Conservation (phyloP, 2,797 vertebrate species). For the Anisognathus igniventris region DNA sequence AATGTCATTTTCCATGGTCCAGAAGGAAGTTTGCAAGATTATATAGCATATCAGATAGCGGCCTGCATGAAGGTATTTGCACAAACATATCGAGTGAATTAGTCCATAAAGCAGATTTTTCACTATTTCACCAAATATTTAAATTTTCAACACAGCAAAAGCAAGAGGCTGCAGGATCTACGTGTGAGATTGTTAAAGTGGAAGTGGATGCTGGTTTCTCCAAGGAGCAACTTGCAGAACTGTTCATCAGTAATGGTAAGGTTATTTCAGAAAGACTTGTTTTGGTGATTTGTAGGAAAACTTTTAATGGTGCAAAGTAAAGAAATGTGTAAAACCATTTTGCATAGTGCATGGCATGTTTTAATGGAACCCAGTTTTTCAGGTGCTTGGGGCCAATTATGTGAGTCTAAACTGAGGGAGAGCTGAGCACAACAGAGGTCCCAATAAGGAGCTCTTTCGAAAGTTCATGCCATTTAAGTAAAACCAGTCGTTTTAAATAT, state of each 20-base stretch:
- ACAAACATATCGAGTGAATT: neutral
- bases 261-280: neutral
- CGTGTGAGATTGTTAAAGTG: conserved; percentile 86
- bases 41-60: conserved; percentile 84
- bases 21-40: conserved; percentile 92
- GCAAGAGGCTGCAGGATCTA: conserved; percentile 81
- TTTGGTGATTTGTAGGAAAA: neutral
- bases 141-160: conserved; percentile 79
- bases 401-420: neutral
- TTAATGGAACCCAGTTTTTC: neutral
- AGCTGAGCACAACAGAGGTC: neutral
- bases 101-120: neutral
- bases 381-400: neutral
- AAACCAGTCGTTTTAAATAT: neutral
- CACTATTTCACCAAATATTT: conserved; percentile 9
- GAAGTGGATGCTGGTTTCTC: conserved; percentile 86
- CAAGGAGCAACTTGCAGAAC: conserved; percentile 88
- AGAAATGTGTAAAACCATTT: neutral
- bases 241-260: conserved; percentile 89
- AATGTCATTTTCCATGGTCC: conserved; percentile 93
- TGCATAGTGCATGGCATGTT: neutral
- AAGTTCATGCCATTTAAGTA: neutral
- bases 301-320: neutral
- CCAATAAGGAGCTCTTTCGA: neutral
- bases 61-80: conserved; percentile 86